Conservation (phyloP, 2,888 invertebrate species). For the Ennomos fuscantarius region DNA sequence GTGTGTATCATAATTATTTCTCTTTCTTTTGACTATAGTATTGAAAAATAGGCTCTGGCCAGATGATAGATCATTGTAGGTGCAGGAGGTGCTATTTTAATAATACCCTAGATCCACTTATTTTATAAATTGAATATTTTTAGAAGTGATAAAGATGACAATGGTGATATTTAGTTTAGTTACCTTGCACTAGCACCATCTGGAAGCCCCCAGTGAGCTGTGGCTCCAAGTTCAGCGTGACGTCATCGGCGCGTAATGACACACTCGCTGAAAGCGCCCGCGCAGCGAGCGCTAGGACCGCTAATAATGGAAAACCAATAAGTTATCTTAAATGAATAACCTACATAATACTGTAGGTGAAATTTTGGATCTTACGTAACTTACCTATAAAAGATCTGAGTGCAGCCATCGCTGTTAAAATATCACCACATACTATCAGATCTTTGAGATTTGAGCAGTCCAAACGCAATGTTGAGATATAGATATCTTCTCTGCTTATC, state of each 20-base stretch:
- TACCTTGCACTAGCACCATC: constrained; percentile 60
- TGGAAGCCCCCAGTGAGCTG: constrained; percentile 71
- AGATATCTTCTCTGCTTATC: constrained; percentile 11
- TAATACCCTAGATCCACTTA: too few relatives aligned
- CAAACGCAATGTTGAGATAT: constrained; percentile 14
- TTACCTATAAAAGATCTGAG: constrained; percentile 58
- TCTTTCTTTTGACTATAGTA: too few relatives aligned
- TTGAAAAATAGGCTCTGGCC: too few relatives aligned
- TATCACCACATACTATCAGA: constrained; percentile 19
- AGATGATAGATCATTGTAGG: too few relatives aligned
- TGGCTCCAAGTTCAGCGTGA: constrained; percentile 66
- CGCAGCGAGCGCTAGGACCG: constrained; percentile 57
- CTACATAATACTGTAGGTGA: background rate
- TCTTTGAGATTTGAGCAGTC: constrained; percentile 15
- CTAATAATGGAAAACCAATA: constrained; percentile 42
- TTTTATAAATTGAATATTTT: too few relatives aligned
- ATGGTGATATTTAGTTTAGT: background rate
- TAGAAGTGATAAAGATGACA: too few relatives aligned
- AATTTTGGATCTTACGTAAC: constrained; percentile 31
- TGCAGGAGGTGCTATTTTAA: too few relatives aligned
- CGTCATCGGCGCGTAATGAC: constrained; percentile 54
- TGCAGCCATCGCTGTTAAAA: constrained; percentile 54
- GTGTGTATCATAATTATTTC: too few relatives aligned
- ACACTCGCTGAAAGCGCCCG: constrained; percentile 52
- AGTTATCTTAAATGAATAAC: background rate